Conservation (phyloP, 2,113 vertebrate genomes). For the Ibidorhyncha struthersii region DNA sequence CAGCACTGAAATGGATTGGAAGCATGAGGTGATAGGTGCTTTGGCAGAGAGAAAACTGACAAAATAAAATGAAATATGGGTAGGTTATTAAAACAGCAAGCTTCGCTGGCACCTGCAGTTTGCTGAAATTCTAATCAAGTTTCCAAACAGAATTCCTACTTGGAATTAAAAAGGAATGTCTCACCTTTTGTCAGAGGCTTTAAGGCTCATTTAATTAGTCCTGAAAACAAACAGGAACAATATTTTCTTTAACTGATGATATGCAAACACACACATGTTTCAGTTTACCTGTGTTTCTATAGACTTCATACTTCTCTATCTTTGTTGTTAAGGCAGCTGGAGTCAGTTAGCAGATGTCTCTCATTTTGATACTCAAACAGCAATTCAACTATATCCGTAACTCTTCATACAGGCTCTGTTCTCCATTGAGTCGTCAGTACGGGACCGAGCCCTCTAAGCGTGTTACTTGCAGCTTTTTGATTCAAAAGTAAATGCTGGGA, state of each 20-base stretch:
- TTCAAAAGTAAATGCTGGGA: background rate
- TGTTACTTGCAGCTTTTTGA: background rate
- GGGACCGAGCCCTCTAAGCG: background rate
- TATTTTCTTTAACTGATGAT: background rate
- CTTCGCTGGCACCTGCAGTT: background rate
- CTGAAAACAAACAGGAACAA: background rate
- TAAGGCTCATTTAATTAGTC: background rate
- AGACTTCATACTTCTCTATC: background rate
- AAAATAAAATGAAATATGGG: background rate
- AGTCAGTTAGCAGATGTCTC: background rate
- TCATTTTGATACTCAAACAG: background rate
- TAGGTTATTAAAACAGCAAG: background rate
- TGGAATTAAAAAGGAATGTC: background rate
- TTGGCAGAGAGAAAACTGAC: conserved; percentile 24
- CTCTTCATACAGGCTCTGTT: background rate
- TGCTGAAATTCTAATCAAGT: background rate
- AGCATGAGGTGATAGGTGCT: background rate
- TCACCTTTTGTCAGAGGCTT: background rate
- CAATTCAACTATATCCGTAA: background rate
- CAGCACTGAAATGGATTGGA: background rate
- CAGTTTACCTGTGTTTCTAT: background rate
- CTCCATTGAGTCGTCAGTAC: background rate
- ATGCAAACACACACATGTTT: background rate
- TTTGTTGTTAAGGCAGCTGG: background rate
- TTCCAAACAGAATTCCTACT: conserved; percentile 11